Evolutionary conservation across 2,797 vertebrate species (phyloP), one percentile per base, ranked within the genome.

Genomic region (Clamator glandarius): DNA sequence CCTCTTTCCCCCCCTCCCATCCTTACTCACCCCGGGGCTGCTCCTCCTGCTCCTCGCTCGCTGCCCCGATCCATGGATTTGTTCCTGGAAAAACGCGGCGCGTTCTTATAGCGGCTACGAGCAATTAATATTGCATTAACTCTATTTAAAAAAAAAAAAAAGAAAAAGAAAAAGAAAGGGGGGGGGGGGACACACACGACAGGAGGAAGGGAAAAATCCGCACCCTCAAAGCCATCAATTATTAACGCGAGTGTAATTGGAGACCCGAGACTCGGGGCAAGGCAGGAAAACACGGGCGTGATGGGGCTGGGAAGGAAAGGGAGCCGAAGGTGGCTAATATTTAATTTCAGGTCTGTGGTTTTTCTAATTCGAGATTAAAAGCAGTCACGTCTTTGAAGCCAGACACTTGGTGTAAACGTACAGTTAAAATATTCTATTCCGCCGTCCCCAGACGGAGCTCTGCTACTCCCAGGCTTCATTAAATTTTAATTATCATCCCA

Each of bases 371-470:
- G 97, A 98, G 98, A 98, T 98, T 98, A 98, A 98, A 98, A 98
- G 98, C 98, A 98, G 98, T 98, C 98, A 98, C 98, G 98, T 98
- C 98, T 99, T 99, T 99, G 98, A 99, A 99, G 98, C 98, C 98
- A 99, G 98, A 98, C 99, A 98, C 98, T 99, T 98, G 98, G 98
- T 99, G 98, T 99, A 99, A 99, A 99, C 98, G 99, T 99, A 99
- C 99, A 99, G 99, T 99, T 99, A 99, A 99, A 99, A 99, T 99
- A 99, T 99, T 99, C 99, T 98, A 98, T 98, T 98, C 98, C 97
- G 94, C 51, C 84, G 98, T 99, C 99, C 99, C 99, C 98, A 98
- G 99, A 98, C 98, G 98, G 98, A 98, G 98, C 98, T 98, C 98
- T 97, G 98, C 98, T 98, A 98, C 98, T 99, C 99, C 99, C 99